Base-by-base conservation (phyloP, 2,797 vertebrate species). In the Pangasius larnaudii region DNA sequence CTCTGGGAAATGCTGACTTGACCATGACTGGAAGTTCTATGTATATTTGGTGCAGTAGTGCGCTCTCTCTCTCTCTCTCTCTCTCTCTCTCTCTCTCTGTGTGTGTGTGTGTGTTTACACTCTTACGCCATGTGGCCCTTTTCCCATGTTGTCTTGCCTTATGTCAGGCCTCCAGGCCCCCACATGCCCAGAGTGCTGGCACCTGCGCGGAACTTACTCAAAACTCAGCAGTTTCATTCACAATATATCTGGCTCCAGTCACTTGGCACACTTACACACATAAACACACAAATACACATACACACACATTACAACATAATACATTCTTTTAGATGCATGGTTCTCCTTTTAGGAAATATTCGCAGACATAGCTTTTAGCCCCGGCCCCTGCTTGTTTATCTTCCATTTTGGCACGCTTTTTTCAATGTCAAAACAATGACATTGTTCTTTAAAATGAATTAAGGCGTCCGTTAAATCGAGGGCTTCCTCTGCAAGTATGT, bases 381-480 rank as follows among this genome's bases (percentile, higher is more conserved):
- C 87, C 75, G 88, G 90, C 84, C 91, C 85, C 75, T 94, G 93
- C 94, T 16, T 58, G 22, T 61, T 95, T 93, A 91, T 93, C 92
- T 92, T 94, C 86, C 93, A 93, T 91, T 69, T 90, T 93, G 92
- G 89, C 75, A 79, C 90, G 87, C 88, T 24, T 92, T 74, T 93
- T 91, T 93, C 92, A 94, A 93, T 93, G 93, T 94, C 93, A 95
- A 94, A 95, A 94, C 93, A 95, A 94, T 93, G 93, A 94, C 93
- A 94, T 94, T 78, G 93, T 93, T 94, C 92, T 94, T 95, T 93
- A 53, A 36, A 84, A 69, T 36, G 4, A 72, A 58, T 72, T 9
- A n/a, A 93, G 92, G 91, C 87, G 83, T 88, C 87, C 90, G 86
- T 92, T 92, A 90, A 91, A 92, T 88, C 89, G 91, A 87, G 86